Conservation (phyloP, 2,888 invertebrate genomes). For the Hyposoter dolosus region DNA sequence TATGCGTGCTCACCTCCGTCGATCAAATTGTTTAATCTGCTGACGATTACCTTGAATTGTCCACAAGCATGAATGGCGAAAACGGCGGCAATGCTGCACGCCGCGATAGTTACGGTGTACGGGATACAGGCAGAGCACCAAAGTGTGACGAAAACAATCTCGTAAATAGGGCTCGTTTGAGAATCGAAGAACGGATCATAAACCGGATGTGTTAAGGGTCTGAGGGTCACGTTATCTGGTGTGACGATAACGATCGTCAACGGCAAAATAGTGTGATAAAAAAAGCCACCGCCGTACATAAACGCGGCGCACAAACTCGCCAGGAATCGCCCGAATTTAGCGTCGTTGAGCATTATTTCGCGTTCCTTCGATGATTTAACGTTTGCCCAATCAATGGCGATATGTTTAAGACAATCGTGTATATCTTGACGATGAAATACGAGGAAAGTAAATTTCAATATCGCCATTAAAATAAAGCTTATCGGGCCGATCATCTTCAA, state of each 20-base stretch:
- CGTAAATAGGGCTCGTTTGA: slow-evolving; percentile 75
- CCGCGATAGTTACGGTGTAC: slow-evolving; percentile 76
- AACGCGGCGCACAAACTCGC: slow-evolving; percentile 72
- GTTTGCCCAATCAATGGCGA: slow-evolving; percentile 75
- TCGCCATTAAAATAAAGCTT: slow-evolving; percentile 74
- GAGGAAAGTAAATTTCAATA: slow-evolving; percentile 73
- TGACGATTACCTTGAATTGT: slow-evolving; percentile 76
- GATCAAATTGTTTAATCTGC: slow-evolving; percentile 71
- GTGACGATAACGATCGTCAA: slow-evolving; percentile 71
- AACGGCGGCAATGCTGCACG: slow-evolving; percentile 78
- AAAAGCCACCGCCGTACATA: slow-evolving; percentile 78
- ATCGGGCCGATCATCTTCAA: slow-evolving; percentile 74
- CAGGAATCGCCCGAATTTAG: slow-evolving; percentile 72
- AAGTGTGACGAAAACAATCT: slow-evolving; percentile 77
- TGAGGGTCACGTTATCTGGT: slow-evolving; percentile 73
- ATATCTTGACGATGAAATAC: slow-evolving; percentile 70
- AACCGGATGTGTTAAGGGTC: slow-evolving; percentile 76
- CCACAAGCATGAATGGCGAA: slow-evolving; percentile 80
- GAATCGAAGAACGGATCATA: slow-evolving; percentile 76
- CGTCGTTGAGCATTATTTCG: slow-evolving; percentile 72
- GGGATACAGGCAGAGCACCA: slow-evolving; percentile 76
- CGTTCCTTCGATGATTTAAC: slow-evolving; percentile 60
- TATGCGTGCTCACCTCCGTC: slow-evolving; percentile 27
- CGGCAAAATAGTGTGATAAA: slow-evolving; percentile 78
- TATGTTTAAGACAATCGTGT: slow-evolving; percentile 70